phyloP scores from a whole-genome alignment of 2,113 vertebrate species.

The Catharus minimus region DNA sequence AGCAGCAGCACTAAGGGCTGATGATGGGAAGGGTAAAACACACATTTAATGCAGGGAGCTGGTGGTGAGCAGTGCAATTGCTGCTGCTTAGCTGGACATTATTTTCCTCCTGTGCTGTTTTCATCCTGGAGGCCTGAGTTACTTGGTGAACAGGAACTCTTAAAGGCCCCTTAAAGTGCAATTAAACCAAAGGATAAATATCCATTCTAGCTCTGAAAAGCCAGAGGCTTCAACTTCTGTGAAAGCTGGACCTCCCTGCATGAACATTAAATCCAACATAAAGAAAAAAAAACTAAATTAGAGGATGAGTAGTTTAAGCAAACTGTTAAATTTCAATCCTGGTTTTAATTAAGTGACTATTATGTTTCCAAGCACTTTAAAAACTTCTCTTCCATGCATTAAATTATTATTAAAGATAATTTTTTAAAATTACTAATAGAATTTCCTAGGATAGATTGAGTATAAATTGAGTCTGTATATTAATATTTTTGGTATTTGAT shows the following conservation, averaged over 20 bases:
- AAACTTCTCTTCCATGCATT: background rate
- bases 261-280: background rate
- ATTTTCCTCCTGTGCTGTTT: background rate
- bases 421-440: background rate
- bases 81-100: background rate
- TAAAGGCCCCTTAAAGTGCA: background rate
- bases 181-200: background rate
- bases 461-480: background rate
- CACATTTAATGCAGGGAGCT: background rate
- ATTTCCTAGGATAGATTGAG: background rate
- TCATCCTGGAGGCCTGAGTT: background rate
- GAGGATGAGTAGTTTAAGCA: background rate
- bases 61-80: background rate
- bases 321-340: conserved; percentile 13
- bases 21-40: background rate
- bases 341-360: conserved; percentile 6
- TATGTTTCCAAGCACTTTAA: conserved; percentile 5
- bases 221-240: background rate
- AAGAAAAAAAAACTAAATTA: background rate
- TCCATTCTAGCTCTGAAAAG: background rate
- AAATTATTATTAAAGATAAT: background rate
- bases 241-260: background rate
- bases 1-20: background rate
- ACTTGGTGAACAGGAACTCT: background rate
- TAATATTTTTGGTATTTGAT: background rate